Conservation (phyloP, 2,888 invertebrate species). For the Hermaeophaga mercurialis region DNA sequence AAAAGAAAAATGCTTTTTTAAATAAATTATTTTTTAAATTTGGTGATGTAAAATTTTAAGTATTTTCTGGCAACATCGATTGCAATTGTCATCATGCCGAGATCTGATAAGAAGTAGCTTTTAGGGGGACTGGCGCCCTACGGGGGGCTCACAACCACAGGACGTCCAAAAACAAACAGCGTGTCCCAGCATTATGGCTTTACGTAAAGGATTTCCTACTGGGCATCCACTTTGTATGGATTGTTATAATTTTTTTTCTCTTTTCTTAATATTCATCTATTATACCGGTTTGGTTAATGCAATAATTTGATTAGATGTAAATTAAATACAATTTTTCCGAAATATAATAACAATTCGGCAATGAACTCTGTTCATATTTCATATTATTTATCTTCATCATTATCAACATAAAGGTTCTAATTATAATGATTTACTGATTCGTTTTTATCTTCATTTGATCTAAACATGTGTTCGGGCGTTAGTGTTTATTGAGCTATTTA, state of each 20-base stretch:
- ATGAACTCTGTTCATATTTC: no score
- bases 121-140: conserved; percentile 50
- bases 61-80: no score
- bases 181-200: conserved; percentile 53
- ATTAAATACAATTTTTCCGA: no score
- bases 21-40: no score
- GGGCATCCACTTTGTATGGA: conserved; percentile 43
- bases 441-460: conserved; percentile 15
- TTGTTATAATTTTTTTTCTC: background rate
- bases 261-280: no score
- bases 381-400: background rate
- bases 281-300: no score
- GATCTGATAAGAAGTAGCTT: conserved; percentile 58
- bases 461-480: conserved; percentile 14
- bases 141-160: conserved; percentile 48
- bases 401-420: conserved; percentile 6
- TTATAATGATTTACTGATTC: conserved; percentile 11
- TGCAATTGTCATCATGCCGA: conserved; percentile 59
- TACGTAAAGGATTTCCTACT: conserved; percentile 55
- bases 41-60: no score
- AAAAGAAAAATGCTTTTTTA: no score
- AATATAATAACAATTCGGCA: no score
- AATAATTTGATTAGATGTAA: no score
- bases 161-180: conserved; percentile 58
- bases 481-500: conserved; percentile 10